A percentile compares a stretch with the other conserved stretches of the same genome.
These are phyloP conservation scores for Agrochola lota DNA, from an alignment of 2,888 invertebrate species.

Conservation along the genomic window DNA sequence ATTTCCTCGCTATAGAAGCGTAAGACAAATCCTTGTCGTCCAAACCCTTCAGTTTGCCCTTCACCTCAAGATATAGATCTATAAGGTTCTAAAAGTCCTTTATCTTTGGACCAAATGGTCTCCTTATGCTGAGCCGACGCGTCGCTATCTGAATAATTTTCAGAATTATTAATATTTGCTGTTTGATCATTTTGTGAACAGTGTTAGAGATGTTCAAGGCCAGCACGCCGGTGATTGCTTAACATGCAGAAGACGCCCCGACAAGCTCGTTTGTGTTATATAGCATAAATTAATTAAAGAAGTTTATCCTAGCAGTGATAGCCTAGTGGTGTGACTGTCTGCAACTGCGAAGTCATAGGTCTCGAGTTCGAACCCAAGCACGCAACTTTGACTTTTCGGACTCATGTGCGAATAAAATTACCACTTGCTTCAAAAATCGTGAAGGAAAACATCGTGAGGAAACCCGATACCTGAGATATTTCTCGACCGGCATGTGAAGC, in stretches of 20 bases:
- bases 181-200: background rate
- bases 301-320: background rate
- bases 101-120: background rate
- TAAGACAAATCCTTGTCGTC: background rate
- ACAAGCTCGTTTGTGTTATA: background rate
- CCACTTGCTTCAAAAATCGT: too few relatives aligned
- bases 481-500: too few relatives aligned
- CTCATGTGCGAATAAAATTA: too few relatives aligned
- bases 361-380: too few relatives aligned
- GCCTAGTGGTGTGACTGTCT: too few relatives aligned
- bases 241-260: too few relatives aligned
- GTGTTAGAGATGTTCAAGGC: too few relatives aligned
- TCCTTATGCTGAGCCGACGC: background rate
- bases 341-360: too few relatives aligned
- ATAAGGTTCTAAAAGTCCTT: background rate
- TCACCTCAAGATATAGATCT: conserved; percentile 28
- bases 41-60: background rate
- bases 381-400: too few relatives aligned
- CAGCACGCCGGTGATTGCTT: too few relatives aligned
- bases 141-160: background rate
- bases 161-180: background rate
- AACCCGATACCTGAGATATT: too few relatives aligned
- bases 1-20: background rate
- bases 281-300: background rate
- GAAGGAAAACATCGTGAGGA: too few relatives aligned